These are phyloP conservation scores for Arctopsyche grandis DNA, from an alignment of 1,140 invertebrate species.

Conservation along the genomic window DNA sequence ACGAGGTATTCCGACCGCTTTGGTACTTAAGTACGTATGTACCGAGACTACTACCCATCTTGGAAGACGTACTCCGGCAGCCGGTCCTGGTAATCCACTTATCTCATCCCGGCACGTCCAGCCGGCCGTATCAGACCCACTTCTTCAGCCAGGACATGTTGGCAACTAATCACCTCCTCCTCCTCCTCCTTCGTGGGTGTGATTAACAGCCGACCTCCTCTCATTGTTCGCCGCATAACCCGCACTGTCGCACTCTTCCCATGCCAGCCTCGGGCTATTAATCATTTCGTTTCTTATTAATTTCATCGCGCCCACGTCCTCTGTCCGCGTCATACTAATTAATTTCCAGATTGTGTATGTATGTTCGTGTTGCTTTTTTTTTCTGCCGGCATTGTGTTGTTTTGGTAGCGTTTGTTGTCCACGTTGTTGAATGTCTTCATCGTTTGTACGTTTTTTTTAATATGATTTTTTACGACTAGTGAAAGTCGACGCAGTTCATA, in stretches of 20 bases:
- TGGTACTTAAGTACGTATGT: too few relatives aligned
- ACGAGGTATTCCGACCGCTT: neutral
- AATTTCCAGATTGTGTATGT: neutral
- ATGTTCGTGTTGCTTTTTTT: neutral
- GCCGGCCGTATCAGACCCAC: slow-evolving; percentile 7
- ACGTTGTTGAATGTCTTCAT: too few relatives aligned
- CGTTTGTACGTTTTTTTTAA: too few relatives aligned
- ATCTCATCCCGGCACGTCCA: slow-evolving; percentile 23
- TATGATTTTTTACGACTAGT: too few relatives aligned
- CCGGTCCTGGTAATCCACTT: slow-evolving; percentile 28
- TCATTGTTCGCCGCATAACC: neutral
- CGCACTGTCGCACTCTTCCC: neutral
- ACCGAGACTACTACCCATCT: too few relatives aligned
- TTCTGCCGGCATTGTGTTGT: neutral
- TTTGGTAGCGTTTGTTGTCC: too few relatives aligned
- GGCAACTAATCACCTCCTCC: slow-evolving; percentile 26
- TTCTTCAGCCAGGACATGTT: slow-evolving; percentile 20
- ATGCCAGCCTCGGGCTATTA: neutral
- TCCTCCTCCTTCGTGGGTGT: neutral
- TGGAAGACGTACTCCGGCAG: too few relatives aligned
- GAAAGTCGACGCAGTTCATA: too few relatives aligned
- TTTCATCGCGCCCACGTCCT: slow-evolving; percentile 18
- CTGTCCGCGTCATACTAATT: slow-evolving; percentile 9
- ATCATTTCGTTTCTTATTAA: slow-evolving; percentile 30
- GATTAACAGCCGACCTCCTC: slow-evolving; percentile 25